phyloP scores from a whole-genome alignment of 2,888 invertebrate species.

The Mythimna ferrago region DNA sequence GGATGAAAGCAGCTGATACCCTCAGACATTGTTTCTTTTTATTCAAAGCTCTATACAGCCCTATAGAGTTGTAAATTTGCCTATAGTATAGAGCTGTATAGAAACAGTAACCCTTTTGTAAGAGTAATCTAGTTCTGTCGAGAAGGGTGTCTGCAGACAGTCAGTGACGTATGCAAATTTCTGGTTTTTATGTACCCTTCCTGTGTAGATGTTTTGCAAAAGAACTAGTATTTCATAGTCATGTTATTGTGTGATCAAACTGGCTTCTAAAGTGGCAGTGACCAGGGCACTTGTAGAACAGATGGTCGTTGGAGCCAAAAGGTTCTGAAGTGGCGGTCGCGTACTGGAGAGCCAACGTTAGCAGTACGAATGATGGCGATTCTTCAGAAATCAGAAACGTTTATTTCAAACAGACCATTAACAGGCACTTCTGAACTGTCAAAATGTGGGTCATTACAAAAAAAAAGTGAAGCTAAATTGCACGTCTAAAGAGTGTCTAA shows the following conservation, averaged over 20 bases:
- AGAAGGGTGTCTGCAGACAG: constrained; percentile 8
- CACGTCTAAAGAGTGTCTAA: too few species aligned
- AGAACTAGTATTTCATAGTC: constrained; percentile 12
- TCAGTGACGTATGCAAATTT: neutral
- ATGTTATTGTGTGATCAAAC: neutral
- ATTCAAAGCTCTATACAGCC: neutral
- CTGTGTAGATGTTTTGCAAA: neutral
- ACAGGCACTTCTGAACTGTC: too few species aligned
- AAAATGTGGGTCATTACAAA: too few species aligned
- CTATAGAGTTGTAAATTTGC: constrained; percentile 15
- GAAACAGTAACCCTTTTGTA: constrained; percentile 8
- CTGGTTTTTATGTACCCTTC: neutral
- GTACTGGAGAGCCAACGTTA: too few species aligned
- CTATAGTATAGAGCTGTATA: neutral
- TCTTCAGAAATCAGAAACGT: too few species aligned
- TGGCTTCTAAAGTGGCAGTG: neutral
- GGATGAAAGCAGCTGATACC: neutral
- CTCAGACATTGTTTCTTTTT: constrained; percentile 14
- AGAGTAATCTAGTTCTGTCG: constrained; percentile 29
- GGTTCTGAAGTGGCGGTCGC: too few species aligned
- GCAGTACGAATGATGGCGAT: too few species aligned
- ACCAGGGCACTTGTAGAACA: neutral
- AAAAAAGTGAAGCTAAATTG: too few species aligned
- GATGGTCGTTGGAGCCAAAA: too few species aligned
- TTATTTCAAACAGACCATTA: too few species aligned